These are phyloP conservation scores for Euura saliciscinereae DNA, from an alignment of 1,140 invertebrate species.

Conservation along the genomic window DNA sequence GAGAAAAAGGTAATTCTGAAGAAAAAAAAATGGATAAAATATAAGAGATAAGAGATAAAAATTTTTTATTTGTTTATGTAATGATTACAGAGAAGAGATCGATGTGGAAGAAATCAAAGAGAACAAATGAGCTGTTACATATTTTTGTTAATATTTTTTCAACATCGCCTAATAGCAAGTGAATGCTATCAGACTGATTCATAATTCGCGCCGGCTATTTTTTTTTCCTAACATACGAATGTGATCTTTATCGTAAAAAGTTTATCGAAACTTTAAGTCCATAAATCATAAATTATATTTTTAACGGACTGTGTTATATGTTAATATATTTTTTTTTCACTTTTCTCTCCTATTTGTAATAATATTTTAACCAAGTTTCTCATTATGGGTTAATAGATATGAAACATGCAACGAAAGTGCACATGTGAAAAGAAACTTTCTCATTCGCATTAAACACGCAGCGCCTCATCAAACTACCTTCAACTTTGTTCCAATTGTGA, in stretches of 20 bases:
- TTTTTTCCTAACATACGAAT: slow-evolving; percentile 17
- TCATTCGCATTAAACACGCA: too few species aligned
- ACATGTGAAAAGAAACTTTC: too few species aligned
- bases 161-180: slow-evolving; percentile 28
- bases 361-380: too few species aligned
- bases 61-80: slow-evolving; percentile 30
- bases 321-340: too few species aligned
- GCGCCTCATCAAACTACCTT: too few species aligned
- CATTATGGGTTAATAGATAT: too few species aligned
- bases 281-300: too few species aligned
- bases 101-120: neutral
- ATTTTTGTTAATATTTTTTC: slow-evolving; percentile 38
- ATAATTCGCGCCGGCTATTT: slow-evolving; percentile 24
- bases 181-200: slow-evolving; percentile 36
- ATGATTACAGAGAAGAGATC: neutral
- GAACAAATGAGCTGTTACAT: slow-evolving; percentile 29
- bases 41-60: neutral
- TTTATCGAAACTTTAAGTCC: too few species aligned
- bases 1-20: neutral
- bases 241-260: neutral
- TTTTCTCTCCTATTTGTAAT: too few species aligned
- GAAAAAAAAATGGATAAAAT: neutral
- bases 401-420: too few species aligned
- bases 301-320: too few species aligned
- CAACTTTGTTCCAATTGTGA: too few species aligned